Evolutionary conservation across 1,140 invertebrate genomes (phyloP).

Genomic region (Andrena cerasifolii): DNA sequence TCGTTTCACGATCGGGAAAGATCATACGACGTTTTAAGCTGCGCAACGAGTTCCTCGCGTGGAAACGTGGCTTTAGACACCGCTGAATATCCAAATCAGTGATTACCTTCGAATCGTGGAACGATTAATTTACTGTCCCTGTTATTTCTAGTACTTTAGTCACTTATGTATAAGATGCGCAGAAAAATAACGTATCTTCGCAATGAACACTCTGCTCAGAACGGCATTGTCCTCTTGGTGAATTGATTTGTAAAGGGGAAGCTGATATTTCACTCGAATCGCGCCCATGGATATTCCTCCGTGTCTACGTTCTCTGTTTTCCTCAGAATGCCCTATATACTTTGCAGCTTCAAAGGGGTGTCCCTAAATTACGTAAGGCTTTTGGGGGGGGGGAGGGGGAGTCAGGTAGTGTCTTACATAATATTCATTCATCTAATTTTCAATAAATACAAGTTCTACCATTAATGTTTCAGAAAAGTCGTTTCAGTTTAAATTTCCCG

Average conservation of each 20-base stretch:
- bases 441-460: no score
- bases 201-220: conserved; percentile 19
- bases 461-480: no score
- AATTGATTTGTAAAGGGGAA: background rate
- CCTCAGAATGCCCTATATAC: conserved; percentile 6
- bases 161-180: conserved; percentile 8
- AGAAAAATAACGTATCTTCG: conserved; percentile 44
- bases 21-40: no score
- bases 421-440: no score
- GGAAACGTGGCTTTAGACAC: conserved; percentile 11
- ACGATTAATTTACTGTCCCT: no score
- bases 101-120: background rate
- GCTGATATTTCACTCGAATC: background rate
- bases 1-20: no score
- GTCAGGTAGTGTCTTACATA: no score
- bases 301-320: background rate
- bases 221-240: conserved; percentile 10
- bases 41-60: no score
- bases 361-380: no score
- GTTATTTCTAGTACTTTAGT: background rate
- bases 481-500: no score
- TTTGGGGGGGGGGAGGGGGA: no score
- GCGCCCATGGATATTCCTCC: background rate
- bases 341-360: conserved; percentile 11
- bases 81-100: background rate